phyloP scores from a whole-genome alignment of 2,113 vertebrate species.

The Garra rufa region DNA sequence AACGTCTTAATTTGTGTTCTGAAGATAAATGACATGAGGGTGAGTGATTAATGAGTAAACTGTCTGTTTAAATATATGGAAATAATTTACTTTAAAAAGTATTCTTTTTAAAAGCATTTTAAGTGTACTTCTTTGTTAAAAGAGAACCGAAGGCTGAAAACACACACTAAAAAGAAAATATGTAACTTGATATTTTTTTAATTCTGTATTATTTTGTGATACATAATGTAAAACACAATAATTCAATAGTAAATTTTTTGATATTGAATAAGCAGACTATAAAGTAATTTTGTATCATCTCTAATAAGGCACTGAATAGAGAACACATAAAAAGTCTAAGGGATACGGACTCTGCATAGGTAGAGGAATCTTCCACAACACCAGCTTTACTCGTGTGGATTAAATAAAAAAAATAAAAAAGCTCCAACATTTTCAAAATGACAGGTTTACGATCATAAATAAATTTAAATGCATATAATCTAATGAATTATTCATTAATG shows the following conservation, averaged over 20 bases:
- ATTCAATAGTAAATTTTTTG: neutral
- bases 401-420: neutral
- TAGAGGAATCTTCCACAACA: neutral
- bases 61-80: too few species aligned
- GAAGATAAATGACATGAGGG: too few species aligned
- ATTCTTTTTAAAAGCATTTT: neutral
- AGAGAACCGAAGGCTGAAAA: neutral
- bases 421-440: neutral
- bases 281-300: neutral
- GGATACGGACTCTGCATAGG: neutral
- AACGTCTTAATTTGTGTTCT: too few species aligned
- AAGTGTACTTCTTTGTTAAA: neutral
- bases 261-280: neutral
- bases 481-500: slow-evolving; percentile 33
- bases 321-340: neutral
- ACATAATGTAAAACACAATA: neutral
- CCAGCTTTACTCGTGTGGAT: neutral
- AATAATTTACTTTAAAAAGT: neutral
- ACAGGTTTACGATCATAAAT: neutral
- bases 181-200: neutral
- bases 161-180: neutral
- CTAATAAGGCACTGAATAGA: neutral
- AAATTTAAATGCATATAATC: neutral
- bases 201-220: neutral
- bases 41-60: too few species aligned